A percentile compares a stretch with the other conserved stretches of the same genome.
These are phyloP conservation scores for Danio albolineatus DNA, from an alignment of 2,797 vertebrate species.

Conservation along the genomic window DNA sequence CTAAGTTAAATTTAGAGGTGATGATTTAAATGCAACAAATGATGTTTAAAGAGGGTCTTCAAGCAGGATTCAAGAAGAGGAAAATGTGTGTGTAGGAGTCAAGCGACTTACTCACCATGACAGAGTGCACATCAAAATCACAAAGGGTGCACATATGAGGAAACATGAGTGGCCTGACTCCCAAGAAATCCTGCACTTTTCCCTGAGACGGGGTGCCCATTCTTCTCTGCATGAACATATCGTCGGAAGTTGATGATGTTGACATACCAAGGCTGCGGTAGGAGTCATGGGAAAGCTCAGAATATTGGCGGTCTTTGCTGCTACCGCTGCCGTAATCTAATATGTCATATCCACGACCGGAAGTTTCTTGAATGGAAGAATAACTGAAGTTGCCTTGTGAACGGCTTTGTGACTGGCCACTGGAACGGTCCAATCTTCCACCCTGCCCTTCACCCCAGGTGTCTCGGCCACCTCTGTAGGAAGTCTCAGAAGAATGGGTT, in stretches of 20 bases:
- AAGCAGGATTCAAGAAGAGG: conserved; percentile 37
- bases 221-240: conserved; percentile 75
- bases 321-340: conserved; percentile 66
- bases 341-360: conserved; percentile 66
- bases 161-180: conserved; percentile 78
- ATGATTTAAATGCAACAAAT: conserved; percentile 34
- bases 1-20: conserved; percentile 32
- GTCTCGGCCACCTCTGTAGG: conserved; percentile 70
- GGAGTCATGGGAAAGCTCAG: conserved; percentile 75
- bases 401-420: conserved; percentile 67
- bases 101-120: conserved; percentile 79
- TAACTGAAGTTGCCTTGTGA: conserved; percentile 74
- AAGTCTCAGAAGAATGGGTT: conserved; percentile 69
- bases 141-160: conserved; percentile 84
- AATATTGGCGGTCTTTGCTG: conserved; percentile 72
- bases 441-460: conserved; percentile 69
- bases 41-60: conserved; percentile 27
- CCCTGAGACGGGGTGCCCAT: conserved; percentile 77
- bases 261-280: conserved; percentile 72
- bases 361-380: conserved; percentile 70
- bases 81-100: conserved; percentile 62
- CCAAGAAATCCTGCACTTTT: conserved; percentile 83
- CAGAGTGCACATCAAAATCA: conserved; percentile 83
- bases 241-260: conserved; percentile 59
- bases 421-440: conserved; percentile 70